Conservation (phyloP, 2,113 vertebrate species). For the Sylvicapra grimmia region DNA sequence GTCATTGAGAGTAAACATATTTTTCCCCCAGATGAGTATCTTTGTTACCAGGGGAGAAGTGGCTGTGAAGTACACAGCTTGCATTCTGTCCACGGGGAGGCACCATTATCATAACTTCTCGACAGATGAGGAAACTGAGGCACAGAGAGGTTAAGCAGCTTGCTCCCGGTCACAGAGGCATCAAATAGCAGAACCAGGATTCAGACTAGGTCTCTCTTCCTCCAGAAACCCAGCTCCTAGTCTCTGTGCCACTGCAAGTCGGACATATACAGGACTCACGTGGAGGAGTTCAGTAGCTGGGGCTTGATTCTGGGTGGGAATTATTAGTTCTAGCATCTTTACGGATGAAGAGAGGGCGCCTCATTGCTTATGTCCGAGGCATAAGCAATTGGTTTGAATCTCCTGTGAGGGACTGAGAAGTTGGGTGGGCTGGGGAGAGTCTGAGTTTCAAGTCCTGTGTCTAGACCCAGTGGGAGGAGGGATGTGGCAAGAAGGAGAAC, state of each 20-base stretch:
- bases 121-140: background rate
- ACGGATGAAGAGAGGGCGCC: background rate
- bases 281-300: fast-evolving
- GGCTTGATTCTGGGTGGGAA: fast-evolving
- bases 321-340: background rate
- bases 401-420: background rate
- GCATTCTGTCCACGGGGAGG: background rate
- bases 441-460: background rate
- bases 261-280: fast-evolving
- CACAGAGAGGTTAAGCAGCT: background rate
- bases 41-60: background rate
- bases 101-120: fast-evolving
- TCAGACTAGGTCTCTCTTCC: background rate
- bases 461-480: background rate
- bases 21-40: background rate
- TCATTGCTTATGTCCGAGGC: background rate
- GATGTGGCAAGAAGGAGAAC: background rate
- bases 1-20: background rate
- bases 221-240: background rate
- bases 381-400: background rate
- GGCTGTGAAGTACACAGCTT: background rate
- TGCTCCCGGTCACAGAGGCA: background rate
- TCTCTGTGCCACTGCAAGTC: background rate
- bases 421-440: background rate
- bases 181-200: background rate